phyloP scores from a whole-genome alignment of 2,797 vertebrate species.

The Enteromius trimaculatus region DNA sequence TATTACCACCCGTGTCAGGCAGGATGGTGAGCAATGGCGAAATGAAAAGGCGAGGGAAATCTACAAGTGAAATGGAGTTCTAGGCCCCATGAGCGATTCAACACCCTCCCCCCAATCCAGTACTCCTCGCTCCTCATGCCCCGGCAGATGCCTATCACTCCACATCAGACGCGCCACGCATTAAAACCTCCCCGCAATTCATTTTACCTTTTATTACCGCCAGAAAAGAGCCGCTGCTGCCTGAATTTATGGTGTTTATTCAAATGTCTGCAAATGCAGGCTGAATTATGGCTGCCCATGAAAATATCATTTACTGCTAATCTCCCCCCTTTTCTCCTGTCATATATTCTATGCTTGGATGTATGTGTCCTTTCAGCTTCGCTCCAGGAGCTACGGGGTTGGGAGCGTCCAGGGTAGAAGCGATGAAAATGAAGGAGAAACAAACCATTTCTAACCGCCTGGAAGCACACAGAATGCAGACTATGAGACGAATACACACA shows the following conservation, averaged over 20 bases:
- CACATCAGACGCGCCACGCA: conserved; percentile 43
- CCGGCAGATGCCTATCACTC: conserved; percentile 54
- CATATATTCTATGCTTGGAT: conserved; percentile 51
- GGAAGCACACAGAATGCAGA: not conserved
- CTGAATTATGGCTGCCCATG: conserved; percentile 58
- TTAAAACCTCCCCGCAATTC: conserved; percentile 54
- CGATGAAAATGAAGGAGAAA: conserved; percentile 37
- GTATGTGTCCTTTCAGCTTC: conserved; percentile 46
- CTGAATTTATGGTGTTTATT: conserved; percentile 63
- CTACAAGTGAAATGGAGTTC: conserved; percentile 46
- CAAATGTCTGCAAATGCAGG: conserved; percentile 60
- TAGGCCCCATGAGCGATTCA: not conserved
- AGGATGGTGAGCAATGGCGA: conserved; percentile 4
- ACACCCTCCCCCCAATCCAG: not conserved
- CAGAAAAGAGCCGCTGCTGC: conserved; percentile 42
- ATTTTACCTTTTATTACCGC: conserved; percentile 61
- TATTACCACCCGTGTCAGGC: conserved; percentile 32
- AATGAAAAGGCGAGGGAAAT: conserved; percentile 37
- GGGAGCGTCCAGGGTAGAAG: conserved; percentile 10
- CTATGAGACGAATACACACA: not conserved
- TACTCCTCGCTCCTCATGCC: not conserved
- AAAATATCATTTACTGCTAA: conserved; percentile 67
- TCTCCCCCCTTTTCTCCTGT: conserved; percentile 54
- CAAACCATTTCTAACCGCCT: not conserved
- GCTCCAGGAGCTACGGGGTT: conserved; percentile 36